These are phyloP conservation scores for Leptinotarsa peninsularis DNA, from an alignment of 2,888 invertebrate genomes.

Conservation along the genomic window DNA sequence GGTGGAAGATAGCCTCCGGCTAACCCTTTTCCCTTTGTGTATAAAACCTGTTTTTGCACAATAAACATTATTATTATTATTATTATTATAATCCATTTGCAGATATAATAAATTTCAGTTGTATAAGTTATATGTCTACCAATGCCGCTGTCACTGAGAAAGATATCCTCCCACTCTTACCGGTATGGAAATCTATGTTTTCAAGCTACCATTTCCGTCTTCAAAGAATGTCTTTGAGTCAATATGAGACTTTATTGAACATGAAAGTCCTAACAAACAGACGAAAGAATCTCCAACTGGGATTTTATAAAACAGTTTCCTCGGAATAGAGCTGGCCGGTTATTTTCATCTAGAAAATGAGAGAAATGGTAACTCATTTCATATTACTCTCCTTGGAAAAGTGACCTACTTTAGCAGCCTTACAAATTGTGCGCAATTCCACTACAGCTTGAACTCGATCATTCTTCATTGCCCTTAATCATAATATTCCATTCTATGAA, in stretches of 20 bases:
- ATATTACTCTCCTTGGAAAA: neutral
- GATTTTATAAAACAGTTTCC: constrained; percentile 10
- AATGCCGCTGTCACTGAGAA: neutral
- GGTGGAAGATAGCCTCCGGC: too few relatives aligned
- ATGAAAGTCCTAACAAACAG: neutral
- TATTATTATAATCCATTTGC: too few relatives aligned
- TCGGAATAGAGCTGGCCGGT: neutral
- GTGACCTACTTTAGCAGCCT: neutral
- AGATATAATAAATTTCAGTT: too few relatives aligned
- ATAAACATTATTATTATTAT: too few relatives aligned
- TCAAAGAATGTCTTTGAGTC: neutral
- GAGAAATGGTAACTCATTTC: neutral
- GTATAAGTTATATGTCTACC: too few relatives aligned
- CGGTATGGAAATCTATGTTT: constrained; percentile 8
- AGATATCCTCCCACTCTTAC: neutral
- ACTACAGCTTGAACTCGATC: neutral
- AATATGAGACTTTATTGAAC: constrained; percentile 14
- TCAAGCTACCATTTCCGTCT: constrained; percentile 9
- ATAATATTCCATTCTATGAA: too few relatives aligned
- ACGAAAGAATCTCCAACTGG: neutral
- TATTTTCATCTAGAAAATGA: neutral
- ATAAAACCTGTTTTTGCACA: too few relatives aligned
- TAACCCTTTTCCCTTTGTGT: too few relatives aligned
- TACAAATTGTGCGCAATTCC: neutral
- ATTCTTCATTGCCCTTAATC: too few relatives aligned